phyloP scores from a whole-genome alignment of 2,113 vertebrate species.

The Felis catus region F.catus_Fca126_mat1.0 CM031418.1:140040501-140041000 shows the following conservation, averaged over 20 bases:
- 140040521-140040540: accelerated
- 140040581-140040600: accelerated
- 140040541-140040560: background rate
- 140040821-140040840: background rate
- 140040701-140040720: accelerated
- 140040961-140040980: background rate
- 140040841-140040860: too few species aligned
- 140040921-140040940: accelerated
- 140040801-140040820: background rate
- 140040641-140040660: accelerated
- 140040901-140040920: background rate
- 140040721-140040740: background rate
- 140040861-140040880: accelerated
- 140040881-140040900: too few species aligned
- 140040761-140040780: background rate
- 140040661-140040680: accelerated
- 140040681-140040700: accelerated
- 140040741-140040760: background rate
- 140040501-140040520: accelerated
- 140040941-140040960: background rate
- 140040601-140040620: background rate
- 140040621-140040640: accelerated
- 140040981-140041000: background rate
- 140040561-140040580: accelerated
- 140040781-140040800: background rate